These are phyloP conservation scores for Corythornis cristatus DNA, from an alignment of 2,113 vertebrate genomes.

Conservation along the genomic window DNA sequence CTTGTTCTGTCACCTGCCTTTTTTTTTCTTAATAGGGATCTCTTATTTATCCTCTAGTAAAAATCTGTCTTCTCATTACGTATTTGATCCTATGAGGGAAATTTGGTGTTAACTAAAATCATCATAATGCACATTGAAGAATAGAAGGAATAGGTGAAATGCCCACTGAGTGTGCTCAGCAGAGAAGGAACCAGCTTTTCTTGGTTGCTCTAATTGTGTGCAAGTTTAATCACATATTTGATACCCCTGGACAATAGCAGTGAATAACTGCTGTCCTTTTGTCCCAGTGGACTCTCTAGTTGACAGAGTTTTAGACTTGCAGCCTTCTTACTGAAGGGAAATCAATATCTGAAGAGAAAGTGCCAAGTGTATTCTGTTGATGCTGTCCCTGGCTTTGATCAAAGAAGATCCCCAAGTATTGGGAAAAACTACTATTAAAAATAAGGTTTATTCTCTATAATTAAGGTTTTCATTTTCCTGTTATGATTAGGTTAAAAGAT, in stretches of 20 bases:
- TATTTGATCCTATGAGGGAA: background rate
- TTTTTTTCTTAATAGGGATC: background rate
- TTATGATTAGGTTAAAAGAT: background rate
- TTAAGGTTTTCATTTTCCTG: background rate
- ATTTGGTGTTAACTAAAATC: background rate
- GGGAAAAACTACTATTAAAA: background rate
- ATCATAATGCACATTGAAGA: background rate
- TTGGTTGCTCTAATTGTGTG: background rate
- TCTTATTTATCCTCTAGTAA: background rate
- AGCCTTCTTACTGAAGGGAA: background rate
- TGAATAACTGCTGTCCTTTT: background rate
- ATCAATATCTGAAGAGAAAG: conserved; percentile 10
- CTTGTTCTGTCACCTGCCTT: background rate
- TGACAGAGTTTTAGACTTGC: background rate
- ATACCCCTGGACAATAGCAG: background rate
- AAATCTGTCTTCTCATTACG: background rate
- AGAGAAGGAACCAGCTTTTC: background rate
- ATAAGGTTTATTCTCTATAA: background rate
- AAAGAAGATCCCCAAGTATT: background rate
- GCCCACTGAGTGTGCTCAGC: background rate
- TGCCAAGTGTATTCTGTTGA: background rate
- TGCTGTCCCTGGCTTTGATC: background rate
- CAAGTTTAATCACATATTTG: background rate
- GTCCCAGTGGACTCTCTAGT: background rate
- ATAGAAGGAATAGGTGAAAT: background rate